A percentile compares a stretch with the other conserved stretches of the same genome.
phyloP scores from a whole-genome alignment of 2,113 vertebrate genomes.

The Cairina moschata region DNA sequence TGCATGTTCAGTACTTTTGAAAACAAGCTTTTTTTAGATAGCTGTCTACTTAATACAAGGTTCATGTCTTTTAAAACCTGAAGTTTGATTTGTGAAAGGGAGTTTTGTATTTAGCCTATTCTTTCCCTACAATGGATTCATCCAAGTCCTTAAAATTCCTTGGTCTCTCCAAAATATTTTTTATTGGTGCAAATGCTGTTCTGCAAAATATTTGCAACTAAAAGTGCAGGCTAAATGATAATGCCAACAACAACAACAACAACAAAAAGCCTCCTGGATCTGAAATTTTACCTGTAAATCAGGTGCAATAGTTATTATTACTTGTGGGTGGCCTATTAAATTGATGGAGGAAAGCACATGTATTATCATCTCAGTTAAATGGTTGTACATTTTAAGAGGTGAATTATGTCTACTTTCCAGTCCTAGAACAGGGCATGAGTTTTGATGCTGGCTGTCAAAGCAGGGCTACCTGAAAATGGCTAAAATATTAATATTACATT shows the following conservation, averaged over 20 bases:
- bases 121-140: background rate
- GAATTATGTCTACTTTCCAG: background rate
- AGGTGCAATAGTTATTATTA: background rate
- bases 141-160: background rate
- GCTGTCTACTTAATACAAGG: background rate
- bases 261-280: background rate
- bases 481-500: background rate
- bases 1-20: background rate
- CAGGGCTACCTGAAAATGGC: background rate
- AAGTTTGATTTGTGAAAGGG: background rate
- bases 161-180: background rate
- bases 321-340: fast-evolving
- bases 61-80: background rate
- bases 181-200: background rate
- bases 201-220: background rate
- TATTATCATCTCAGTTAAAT: background rate
- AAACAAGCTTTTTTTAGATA: background rate
- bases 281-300: background rate
- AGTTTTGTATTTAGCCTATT: background rate
- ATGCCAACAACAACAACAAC: background rate
- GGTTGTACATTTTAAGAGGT: background rate
- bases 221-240: background rate
- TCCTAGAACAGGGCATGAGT: background rate
- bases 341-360: background rate
- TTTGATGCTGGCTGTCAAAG: background rate